Conservation (phyloP, 1,140 invertebrate species). For the Drosophila jambulina region DNA sequence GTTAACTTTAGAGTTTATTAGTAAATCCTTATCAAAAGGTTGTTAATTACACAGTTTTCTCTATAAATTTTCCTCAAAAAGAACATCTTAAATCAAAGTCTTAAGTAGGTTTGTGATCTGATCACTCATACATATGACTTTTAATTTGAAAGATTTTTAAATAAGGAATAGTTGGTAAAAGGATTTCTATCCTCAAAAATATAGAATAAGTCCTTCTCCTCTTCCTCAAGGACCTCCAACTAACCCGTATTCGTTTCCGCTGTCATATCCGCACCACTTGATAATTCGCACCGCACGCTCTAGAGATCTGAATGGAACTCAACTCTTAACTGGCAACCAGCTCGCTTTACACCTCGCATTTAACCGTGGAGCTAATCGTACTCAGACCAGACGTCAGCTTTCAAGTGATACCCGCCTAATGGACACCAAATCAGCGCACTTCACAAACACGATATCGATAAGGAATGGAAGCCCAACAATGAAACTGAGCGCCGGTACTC, state of each 20-base stretch:
- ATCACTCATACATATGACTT: background rate
- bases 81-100: conserved; percentile 13
- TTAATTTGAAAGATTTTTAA: background rate
- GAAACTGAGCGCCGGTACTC: background rate
- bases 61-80: background rate
- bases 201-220: background rate
- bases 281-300: conserved; percentile 30
- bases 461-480: conserved; percentile 24
- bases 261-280: conserved; percentile 40
- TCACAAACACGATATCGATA: conserved; percentile 52
- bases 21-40: background rate
- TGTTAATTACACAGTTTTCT: background rate
- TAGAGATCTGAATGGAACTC: conserved; percentile 35
- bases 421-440: conserved; percentile 58
- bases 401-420: conserved; percentile 34
- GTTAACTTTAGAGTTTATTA: background rate
- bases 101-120: background rate
- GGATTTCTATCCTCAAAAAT: background rate
- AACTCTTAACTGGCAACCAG: conserved; percentile 5
- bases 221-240: background rate
- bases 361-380: conserved; percentile 43
- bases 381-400: conserved; percentile 16
- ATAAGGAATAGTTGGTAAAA: background rate
- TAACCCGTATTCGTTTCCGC: conserved; percentile 51
- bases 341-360: conserved; percentile 62